Evolutionary conservation across 2,888 invertebrate genomes (phyloP), one percentile per base, ranked within the genome.

Genomic region (Eubasilissa splendida): DNA sequence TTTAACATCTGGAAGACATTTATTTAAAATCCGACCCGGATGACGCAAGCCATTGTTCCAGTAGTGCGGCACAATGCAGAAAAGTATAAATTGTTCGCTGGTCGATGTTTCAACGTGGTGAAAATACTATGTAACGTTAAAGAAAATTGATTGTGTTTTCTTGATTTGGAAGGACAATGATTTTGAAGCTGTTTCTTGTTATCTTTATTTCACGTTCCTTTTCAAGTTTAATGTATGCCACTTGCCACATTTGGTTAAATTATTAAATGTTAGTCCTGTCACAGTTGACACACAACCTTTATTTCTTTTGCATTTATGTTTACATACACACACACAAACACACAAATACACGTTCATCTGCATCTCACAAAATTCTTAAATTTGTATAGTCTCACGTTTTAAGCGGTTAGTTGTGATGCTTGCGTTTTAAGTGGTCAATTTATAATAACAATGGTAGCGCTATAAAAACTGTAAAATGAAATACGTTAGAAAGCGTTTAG

Each of bases 1-100:
- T 75, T 59, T 54, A 31, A 75, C 75, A 75, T 75, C 75, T 75
- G 75, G 75, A 75, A 75, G n/a, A 75, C 75, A 75, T 75, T 75
- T 75, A 75, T 75, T 73, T 73, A 73, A 58, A 73, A 73, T 73
- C 71, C 71, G 56, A 56, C 58, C 54, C n/a, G 42, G n/a, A 4
- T 31, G 31, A 2, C 1, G 12, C 31, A 4, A 73, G 9, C n/a
- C 9, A 56, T 58, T 10, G 33, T 11, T 50, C 8, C n/a, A 73
- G 71, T 31, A 33, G 12, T 7, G 3, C 4, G 71, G n/a, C 58
- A 58, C 58, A 58, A 4, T 7, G 42, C 50, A 58, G 50, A 73
- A 73, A 73, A 7, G 56, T 58, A 58, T 11, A 58, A 58, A n/a
- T n/a, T n/a, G 11, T 58, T n/a, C 4, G 8, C 42, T 54, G 8